Base-by-base conservation (phyloP, 1,140 invertebrate genomes). In the Heliconius congener region DNA sequence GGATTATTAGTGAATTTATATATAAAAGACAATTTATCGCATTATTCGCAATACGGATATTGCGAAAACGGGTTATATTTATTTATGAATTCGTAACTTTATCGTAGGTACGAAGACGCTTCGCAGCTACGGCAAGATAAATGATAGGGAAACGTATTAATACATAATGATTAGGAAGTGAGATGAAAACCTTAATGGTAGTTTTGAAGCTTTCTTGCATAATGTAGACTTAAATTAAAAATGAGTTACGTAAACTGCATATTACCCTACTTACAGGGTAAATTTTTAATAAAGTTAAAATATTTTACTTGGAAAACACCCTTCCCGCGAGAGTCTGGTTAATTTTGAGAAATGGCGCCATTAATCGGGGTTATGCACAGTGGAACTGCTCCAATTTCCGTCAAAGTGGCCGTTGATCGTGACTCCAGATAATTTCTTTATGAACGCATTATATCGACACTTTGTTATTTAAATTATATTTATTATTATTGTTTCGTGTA, bases 261-360 rank as follows among this genome's bases (percentile, higher is more conserved):
- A 72, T 37, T 42, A 19, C 37, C 37, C 71, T 4, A 70, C 42
- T 76, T 46, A 30, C 27, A 30, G 39, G 34, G 23, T 76, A 30
- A 66, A 76, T 70, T 76, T 70, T 76, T 70, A 76, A 76, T 71
- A 70, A 60, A 37, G 4, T 19, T 60, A 19, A 42, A 16, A 70
- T 23, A 46, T 70, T 39, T 50, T 70, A 76, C 60, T 23, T 57
- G 37, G 3, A 66, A 39, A 30, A 66, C 34, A 27, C 39, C 37
- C 46, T 46, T 76, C 39, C 46, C 23, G 34, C 37, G 71, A 19
- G 70, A 52, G 50, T 11, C 71, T 50, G 37, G 70, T 72, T 78
- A 78, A 73, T 73, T 78, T 78, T 73, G 52, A 73, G 71, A 18
- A 73, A 78, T 78, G n/a, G 8, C 50, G 37, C 55, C 30, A 57